Conservation (phyloP, 1,140 invertebrate genomes). For the Drosophila mayri region DNA sequence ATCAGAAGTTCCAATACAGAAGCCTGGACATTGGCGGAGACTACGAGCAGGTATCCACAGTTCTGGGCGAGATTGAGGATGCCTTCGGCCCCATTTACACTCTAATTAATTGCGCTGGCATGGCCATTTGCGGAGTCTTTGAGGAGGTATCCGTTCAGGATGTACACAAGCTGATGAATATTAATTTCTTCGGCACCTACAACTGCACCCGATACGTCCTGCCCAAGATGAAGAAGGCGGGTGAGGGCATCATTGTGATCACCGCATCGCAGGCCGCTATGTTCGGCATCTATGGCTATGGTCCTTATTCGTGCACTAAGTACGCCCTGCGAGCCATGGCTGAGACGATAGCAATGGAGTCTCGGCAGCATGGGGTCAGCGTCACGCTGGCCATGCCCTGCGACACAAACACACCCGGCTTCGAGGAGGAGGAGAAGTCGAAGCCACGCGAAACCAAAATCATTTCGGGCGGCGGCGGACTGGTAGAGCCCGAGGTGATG, state of each 20-base stretch:
- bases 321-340: slow-evolving; percentile 98
- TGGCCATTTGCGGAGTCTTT: slow-evolving; percentile 91
- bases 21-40: slow-evolving; percentile 91
- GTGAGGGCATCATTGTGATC: slow-evolving; percentile 92
- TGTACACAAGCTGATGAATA: slow-evolving; percentile 89
- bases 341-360: slow-evolving; percentile 97
- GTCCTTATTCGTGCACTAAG: slow-evolving; percentile 96
- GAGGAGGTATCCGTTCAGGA: slow-evolving; percentile 92
- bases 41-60: slow-evolving; percentile 88
- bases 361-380: slow-evolving; percentile 92
- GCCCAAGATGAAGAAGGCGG: slow-evolving; percentile 89
- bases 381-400: slow-evolving; percentile 96
- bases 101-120: slow-evolving; percentile 96
- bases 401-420: slow-evolving; percentile 99
- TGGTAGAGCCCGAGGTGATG: slow-evolving; percentile 92
- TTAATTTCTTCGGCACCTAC: slow-evolving; percentile 91
- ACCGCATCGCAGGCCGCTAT: slow-evolving; percentile 96
- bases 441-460: slow-evolving; percentile 96
- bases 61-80: slow-evolving; percentile 88
- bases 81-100: slow-evolving; percentile 92
- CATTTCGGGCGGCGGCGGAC: slow-evolving; percentile 92
- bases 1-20: slow-evolving; percentile 89
- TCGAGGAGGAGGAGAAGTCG: slow-evolving; percentile 92
- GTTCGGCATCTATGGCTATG: slow-evolving; percentile 93
- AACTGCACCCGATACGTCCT: slow-evolving; percentile 90